Conservation (phyloP, 2,797 vertebrate species). For the Acipenser oxyrinchus region DNA sequence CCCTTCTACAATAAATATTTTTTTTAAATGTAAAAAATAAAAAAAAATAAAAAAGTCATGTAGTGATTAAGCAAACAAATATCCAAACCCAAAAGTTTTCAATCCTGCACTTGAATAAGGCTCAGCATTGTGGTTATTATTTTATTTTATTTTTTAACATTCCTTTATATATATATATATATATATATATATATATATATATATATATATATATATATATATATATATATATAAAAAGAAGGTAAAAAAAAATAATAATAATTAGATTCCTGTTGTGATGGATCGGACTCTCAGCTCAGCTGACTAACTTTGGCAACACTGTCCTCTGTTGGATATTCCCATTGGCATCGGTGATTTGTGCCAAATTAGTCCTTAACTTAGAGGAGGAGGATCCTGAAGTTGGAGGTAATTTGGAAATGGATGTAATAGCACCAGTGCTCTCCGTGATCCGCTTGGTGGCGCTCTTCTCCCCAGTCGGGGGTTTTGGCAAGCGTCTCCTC, state of each 20-base stretch:
- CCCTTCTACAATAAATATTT: slow-evolving; percentile 21
- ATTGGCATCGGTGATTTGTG: slow-evolving; percentile 93
- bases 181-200: no score
- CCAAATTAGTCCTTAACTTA: slow-evolving; percentile 94
- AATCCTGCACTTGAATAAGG: slow-evolving; percentile 61
- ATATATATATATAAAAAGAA: no score
- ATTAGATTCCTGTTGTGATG: neutral
- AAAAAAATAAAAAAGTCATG: slow-evolving; percentile 71
- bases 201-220: no score
- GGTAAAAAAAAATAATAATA: no score
- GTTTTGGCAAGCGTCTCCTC: slow-evolving; percentile 87
- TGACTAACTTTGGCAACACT: slow-evolving; percentile 96
- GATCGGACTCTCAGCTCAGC: slow-evolving; percentile 60
- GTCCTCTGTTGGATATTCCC: slow-evolving; percentile 97
- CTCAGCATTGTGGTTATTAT: slow-evolving; percentile 50
- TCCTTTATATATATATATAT: neutral
- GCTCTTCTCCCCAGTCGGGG: slow-evolving; percentile 77
- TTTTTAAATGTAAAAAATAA: slow-evolving; percentile 22
- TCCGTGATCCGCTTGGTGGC: slow-evolving; percentile 74
- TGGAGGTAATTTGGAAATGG: slow-evolving; percentile 92
- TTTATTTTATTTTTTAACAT: slow-evolving; percentile 8
- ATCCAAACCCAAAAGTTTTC: slow-evolving; percentile 46
- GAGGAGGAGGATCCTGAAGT: slow-evolving; percentile 80
- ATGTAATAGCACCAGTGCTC: slow-evolving; percentile 78
- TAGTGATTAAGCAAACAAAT: slow-evolving; percentile 64